Base-by-base conservation (phyloP, 2,888 invertebrate species). In the Drosophila meridiana region DNA sequence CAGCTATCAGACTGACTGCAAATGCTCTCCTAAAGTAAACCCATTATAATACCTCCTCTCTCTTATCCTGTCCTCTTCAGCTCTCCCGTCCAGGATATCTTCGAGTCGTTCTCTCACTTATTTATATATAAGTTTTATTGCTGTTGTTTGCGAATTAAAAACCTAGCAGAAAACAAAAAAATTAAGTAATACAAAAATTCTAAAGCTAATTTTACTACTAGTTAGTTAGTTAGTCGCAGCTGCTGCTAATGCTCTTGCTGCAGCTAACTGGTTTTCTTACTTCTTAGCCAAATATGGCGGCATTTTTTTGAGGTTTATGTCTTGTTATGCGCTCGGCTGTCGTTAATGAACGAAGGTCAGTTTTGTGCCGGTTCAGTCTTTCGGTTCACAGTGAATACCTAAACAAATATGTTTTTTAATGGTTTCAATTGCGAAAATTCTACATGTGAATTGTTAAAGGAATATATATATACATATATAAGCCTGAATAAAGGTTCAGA, bases 301-400 rank as follows among this genome's bases (percentile, higher is more conserved):
- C 8, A 26, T 83, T 63, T 70, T 40, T 73, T 74, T 74, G 32
- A 62, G 76, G 75, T 81, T 87, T 89, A 83, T 89, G 76, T 77
- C 73, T 77, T 87, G 82, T 72, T 76, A 76, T 86, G 89, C 78
- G 74, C 72, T 75, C 61, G 68, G 64, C 63, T 66, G 81, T 73
- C 87, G 80, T 87, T 82, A 87, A 89, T 86, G 83, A 89, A 78
- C 76, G 86, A 86, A 86, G 86, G 86, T 89, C 88, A 84, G 70
- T 73, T 76, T 53, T 59, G 59, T 82, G 84, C 70, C 77, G 80
- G 70, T 53, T 76, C 61, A 69, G 32, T 62, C 61, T 58, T 48
- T 14, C 26, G 45, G 40, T 52, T 45, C 32, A 69, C 26, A 45
- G n/a, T 26, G 36, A 26, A 42, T 40, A 57, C 8, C 40, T 5